These are phyloP conservation scores for Polypedilum pembai DNA, from an alignment of 1,140 invertebrate species.

Conservation along the genomic window DNA sequence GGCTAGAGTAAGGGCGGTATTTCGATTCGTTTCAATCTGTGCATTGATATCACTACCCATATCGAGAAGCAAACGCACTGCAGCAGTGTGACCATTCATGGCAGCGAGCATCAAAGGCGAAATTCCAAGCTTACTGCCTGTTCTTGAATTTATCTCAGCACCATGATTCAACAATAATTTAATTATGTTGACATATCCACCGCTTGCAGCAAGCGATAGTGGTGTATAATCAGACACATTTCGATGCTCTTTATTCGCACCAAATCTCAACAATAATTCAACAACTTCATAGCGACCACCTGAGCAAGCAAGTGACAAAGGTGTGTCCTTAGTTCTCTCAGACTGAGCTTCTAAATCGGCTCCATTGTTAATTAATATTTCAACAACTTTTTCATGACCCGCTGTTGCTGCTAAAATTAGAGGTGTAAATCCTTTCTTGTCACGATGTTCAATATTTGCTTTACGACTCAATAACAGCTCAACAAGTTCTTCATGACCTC, in stretches of 20 bases:
- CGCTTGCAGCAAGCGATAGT: slow-evolving; percentile 91
- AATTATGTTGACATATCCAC: slow-evolving; percentile 98
- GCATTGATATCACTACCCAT: slow-evolving; percentile 99
- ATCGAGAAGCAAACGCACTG: slow-evolving; percentile 84
- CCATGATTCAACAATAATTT: slow-evolving; percentile 82
- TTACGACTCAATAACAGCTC: slow-evolving; percentile 81
- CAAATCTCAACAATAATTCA: slow-evolving; percentile 78
- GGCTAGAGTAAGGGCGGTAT: slow-evolving; percentile 95
- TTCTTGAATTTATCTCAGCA: slow-evolving; percentile 98
- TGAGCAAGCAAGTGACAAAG: slow-evolving; percentile 93
- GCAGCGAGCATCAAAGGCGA: slow-evolving; percentile 98
- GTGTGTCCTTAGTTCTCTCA: slow-evolving; percentile 97
- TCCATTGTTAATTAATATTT: slow-evolving; percentile 83
- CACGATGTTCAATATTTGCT: slow-evolving; percentile 94
- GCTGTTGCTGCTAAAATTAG: slow-evolving; percentile 94
- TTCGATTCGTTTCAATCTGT: slow-evolving; percentile 98
- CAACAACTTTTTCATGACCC: slow-evolving; percentile 91
- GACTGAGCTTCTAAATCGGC: slow-evolving; percentile 97
- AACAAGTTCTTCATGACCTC: slow-evolving; percentile 92
- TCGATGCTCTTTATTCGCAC: slow-evolving; percentile 96
- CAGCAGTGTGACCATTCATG: slow-evolving; percentile 98
- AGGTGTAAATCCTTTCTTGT: slow-evolving; percentile 99
- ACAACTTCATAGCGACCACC: slow-evolving; percentile 96
- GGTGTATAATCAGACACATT: slow-evolving; percentile 99
- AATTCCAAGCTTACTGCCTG: slow-evolving; percentile 94